Evolutionary conservation across 2,797 vertebrate species (phyloP), one percentile per base, ranked within the genome.

Genomic region (Salarias fasciatus): DNA sequence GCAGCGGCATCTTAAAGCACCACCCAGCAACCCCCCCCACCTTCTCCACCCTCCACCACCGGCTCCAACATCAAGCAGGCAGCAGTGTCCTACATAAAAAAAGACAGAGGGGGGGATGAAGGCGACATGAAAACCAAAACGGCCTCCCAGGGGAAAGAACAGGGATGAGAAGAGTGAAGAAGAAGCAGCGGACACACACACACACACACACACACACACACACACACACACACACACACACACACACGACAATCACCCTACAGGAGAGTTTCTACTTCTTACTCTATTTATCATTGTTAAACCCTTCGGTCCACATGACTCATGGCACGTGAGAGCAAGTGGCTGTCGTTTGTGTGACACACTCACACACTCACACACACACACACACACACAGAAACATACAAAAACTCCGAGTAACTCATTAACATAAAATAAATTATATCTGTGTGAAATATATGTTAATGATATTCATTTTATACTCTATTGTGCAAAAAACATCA

Each of bases 31-130:
- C 5, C 13, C 5, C 31, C n/a, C 33, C 42, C 42, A 42, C 49
- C 24, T 13, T 28, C 28, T 12, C 10, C 52, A 15, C 41, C 33
- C 33, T 4, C 59, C 24, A 48, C 11, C 35, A 41, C 42, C 1
- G 48, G 72, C 57, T 70, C 63, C 60, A 69, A 80, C 72, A 87
- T 84, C 81, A 84, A 79, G 73, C 77, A 86, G 63, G 53, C 71
- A 75, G 74, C 71, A 66, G 71, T 88, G 85, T 87, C 85, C 86
- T 88, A 90, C 79, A 85, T 89, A 68, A 68, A 71, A 68, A 77
- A 69, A 41, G 3, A 13, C 31, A 36, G 1, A 46, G 37, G 8
- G 28, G 28, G n/a, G 15, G 8, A 24, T 15, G 40, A 59, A 82
- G 49, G 60, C 11, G 14, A 77, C 72, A 75, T 84, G 60, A 84